phyloP scores from a whole-genome alignment of 1,140 invertebrate species.

The Conus ventricosus region DNA sequence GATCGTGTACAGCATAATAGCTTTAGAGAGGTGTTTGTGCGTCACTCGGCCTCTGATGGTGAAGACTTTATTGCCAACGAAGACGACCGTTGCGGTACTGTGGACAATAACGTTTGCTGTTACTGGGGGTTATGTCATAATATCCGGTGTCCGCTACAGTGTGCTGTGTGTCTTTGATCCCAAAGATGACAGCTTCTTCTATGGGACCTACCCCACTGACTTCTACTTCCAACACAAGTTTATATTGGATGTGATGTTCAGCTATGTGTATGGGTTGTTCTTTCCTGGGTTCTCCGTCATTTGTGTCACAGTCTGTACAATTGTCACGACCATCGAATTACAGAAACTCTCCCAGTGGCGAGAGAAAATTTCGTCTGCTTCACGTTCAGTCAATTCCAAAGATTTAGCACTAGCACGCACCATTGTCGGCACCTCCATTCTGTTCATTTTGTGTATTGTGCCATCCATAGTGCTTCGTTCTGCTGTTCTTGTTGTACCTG shows the following conservation, averaged over 20 bases:
- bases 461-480: background rate
- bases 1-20: background rate
- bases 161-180: background rate
- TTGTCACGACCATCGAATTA: background rate
- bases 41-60: background rate
- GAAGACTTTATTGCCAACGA: background rate
- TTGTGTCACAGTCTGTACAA: background rate
- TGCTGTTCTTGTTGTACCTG: background rate
- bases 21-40: background rate
- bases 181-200: background rate
- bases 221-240: background rate
- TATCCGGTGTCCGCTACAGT: background rate
- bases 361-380: background rate
- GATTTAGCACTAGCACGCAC: background rate
- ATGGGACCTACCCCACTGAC: background rate
- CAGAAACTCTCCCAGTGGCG: background rate
- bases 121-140: background rate
- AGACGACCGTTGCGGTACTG: background rate
- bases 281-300: background rate
- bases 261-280: background rate
- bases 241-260: background rate
- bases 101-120: background rate
- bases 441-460: background rate
- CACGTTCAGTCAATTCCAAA: background rate
- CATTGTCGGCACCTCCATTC: background rate